These are phyloP conservation scores for Amia ocellicauda DNA, from an alignment of 2,113 vertebrate genomes.

Conservation along the genomic window DNA sequence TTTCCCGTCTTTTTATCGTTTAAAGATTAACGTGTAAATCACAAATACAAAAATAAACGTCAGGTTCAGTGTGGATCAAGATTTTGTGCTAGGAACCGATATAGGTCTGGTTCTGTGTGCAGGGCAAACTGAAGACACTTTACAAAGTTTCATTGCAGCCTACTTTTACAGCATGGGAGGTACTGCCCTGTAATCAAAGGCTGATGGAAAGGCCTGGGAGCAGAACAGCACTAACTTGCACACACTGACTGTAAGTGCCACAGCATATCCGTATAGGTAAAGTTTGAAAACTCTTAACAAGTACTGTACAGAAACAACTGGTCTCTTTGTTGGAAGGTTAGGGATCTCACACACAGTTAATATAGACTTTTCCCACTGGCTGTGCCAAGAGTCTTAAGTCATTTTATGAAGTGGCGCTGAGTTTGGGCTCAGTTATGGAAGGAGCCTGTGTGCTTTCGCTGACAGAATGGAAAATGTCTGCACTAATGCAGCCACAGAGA, in stretches of 20 bases:
- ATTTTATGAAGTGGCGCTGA: conserved; percentile 72
- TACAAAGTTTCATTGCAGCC: background rate
- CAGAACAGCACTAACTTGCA: background rate
- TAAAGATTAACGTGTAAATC: no score
- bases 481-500: conserved; percentile 50
- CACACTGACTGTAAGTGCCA: background rate
- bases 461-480: conserved; percentile 82
- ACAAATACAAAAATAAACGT: no score
- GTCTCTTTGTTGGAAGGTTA: conserved; percentile 59
- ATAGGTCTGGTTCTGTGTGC: background rate
- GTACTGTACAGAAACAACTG: conserved; percentile 52
- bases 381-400: conserved; percentile 74
- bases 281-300: background rate
- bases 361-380: conserved; percentile 70
- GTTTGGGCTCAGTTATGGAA: conserved; percentile 55
- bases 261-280: background rate
- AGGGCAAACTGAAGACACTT: background rate
- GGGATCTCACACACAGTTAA: conserved; percentile 69
- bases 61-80: no score
- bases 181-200: background rate
- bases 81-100: no score
- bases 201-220: background rate
- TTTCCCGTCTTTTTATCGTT: no score
- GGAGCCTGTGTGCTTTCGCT: conserved; percentile 66
- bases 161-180: conserved; percentile 1